Percentiles rank a stretch among this genome's conserved stretches.
Evolutionary conservation across 1,140 invertebrate species (phyloP).

Genomic region (Drosophila paulistorum): DNA sequence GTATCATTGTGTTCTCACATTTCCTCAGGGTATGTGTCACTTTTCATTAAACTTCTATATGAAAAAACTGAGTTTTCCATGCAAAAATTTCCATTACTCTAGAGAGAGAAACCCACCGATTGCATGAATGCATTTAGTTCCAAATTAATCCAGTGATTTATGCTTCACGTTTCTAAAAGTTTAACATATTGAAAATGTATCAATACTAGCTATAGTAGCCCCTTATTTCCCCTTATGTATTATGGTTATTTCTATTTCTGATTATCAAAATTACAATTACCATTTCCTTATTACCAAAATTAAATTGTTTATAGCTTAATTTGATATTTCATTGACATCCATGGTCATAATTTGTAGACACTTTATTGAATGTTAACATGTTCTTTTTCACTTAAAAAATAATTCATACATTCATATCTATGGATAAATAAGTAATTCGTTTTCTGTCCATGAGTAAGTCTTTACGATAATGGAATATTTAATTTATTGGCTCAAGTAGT

Average conservation of each 20-base stretch:
- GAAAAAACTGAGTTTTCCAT: background rate
- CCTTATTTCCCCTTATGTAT: no score
- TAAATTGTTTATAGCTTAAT: constrained; percentile 1
- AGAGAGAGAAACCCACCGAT: no score
- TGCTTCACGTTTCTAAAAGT: no score
- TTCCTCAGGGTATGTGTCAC: background rate
- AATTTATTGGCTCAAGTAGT: background rate
- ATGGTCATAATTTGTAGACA: background rate
- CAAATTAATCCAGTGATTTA: no score
- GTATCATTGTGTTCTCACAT: no score
- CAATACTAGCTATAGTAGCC: no score
- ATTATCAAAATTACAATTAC: background rate
- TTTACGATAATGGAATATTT: constrained; percentile 1
- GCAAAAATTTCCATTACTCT: no score
- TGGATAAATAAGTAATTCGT: no score
- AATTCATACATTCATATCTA: background rate
- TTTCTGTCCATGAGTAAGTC: no score
- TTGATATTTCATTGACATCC: background rate
- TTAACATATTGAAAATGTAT: no score
- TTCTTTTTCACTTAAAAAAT: background rate
- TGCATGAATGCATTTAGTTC: background rate
- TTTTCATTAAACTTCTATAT: background rate
- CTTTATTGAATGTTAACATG: background rate
- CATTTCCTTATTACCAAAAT: background rate
- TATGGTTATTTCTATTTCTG: background rate